These are phyloP conservation scores for Amblyraja radiata DNA, from an alignment of 2,797 vertebrate species.

Conservation along the genomic window DNA sequence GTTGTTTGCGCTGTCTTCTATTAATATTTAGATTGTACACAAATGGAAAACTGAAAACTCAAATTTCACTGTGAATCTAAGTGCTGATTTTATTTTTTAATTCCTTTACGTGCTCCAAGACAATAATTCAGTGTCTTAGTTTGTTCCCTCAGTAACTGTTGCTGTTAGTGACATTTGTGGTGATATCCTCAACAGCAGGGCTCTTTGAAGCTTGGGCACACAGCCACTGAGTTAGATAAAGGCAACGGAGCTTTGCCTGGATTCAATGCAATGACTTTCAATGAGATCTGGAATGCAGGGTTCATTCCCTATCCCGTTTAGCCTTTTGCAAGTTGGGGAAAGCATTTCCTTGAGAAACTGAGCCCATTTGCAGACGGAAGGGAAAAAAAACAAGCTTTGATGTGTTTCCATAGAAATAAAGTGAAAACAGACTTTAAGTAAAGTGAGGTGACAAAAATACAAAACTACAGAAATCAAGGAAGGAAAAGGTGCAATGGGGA, in stretches of 20 bases:
- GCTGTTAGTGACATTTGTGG: slow-evolving; percentile 32
- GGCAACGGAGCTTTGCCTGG: not conserved
- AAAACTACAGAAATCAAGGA: not conserved
- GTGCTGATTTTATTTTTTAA: slow-evolving; percentile 9
- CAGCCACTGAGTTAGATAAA: slow-evolving; percentile 34
- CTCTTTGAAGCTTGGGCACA: not conserved
- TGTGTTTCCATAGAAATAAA: not conserved
- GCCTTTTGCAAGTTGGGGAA: not conserved
- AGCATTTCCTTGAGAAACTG: not conserved
- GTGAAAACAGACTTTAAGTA: not conserved
- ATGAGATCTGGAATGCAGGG: not conserved
- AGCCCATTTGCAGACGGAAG: not conserved
- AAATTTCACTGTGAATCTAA: not conserved
- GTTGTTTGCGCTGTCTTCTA: not conserved
- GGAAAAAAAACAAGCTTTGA: not conserved
- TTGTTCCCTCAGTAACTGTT: slow-evolving; percentile 37
- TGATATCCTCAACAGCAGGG: not conserved
- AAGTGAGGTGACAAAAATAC: not conserved
- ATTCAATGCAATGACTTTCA: not conserved
- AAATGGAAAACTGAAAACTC: not conserved
- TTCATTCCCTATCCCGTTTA: not conserved
- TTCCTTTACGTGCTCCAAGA: not conserved
- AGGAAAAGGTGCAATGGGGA: not conserved
- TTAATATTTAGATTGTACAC: slow-evolving; percentile 11
- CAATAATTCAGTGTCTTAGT: slow-evolving; percentile 19